Conservation (phyloP, 2,797 vertebrate species). For the Okamejei kenojei region DNA sequence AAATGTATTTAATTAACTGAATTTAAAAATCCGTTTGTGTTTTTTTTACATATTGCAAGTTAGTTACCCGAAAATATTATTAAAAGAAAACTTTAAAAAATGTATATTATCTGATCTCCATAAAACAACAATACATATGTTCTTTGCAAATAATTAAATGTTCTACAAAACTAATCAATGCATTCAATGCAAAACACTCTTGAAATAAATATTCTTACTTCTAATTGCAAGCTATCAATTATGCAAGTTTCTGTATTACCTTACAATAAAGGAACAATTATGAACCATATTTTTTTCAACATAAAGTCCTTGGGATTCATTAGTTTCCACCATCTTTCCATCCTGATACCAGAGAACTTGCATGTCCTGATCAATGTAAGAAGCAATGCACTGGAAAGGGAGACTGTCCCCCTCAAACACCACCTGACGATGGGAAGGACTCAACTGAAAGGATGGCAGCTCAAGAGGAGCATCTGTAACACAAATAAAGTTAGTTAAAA, state of each 20-base stretch:
- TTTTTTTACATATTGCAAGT: too few relatives aligned
- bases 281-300: conserved; percentile 93
- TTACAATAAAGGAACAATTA: conserved; percentile 92
- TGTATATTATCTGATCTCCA: background rate
- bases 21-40: too few relatives aligned
- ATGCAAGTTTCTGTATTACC: conserved; percentile 58
- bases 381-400: conserved; percentile 93
- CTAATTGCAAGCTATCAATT: background rate
- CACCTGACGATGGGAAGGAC: conserved; percentile 87
- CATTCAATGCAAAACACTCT: background rate
- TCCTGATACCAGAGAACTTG: conserved; percentile 96
- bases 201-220: background rate
- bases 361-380: conserved; percentile 91
- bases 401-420: conserved; percentile 95
- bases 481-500: background rate
- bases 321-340: conserved; percentile 79
- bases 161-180: background rate
- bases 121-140: background rate
- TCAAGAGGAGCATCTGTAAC: conserved; percentile 80
- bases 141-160: background rate
- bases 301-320: conserved; percentile 86
- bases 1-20: too few relatives aligned
- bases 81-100: background rate
- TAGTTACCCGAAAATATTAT: too few relatives aligned
- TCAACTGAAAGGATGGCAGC: conserved; percentile 91